phyloP scores from a whole-genome alignment of 1,140 invertebrate genomes.

The Andricus grossulariae region DNA sequence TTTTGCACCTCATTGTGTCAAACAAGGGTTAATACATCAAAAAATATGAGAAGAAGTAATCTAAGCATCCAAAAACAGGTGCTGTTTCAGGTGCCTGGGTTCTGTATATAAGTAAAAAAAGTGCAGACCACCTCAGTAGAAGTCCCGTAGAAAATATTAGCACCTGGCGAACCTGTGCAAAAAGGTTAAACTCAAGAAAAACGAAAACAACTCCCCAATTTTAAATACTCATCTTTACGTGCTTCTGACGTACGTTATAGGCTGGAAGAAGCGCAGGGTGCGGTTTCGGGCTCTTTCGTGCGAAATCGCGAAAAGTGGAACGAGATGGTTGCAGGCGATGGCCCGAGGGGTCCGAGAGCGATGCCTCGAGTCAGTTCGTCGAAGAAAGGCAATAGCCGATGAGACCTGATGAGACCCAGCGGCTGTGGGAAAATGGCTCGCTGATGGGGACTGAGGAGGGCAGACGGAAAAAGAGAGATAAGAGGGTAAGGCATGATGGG shows the following conservation, averaged over 20 bases:
- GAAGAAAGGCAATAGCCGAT: slow-evolving; percentile 57
- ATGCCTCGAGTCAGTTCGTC: slow-evolving; percentile 53
- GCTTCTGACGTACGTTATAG: background rate
- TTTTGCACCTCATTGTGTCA: too few relatives aligned
- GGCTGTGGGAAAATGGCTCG: slow-evolving; percentile 60
- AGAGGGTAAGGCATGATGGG: slow-evolving; percentile 47
- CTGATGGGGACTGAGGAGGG: slow-evolving; percentile 50
- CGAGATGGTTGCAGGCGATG: slow-evolving; percentile 54
- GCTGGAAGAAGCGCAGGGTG: slow-evolving; percentile 22
- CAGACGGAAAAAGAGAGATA: slow-evolving; percentile 32
- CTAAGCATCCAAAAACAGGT: too few relatives aligned
- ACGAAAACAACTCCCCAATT: background rate
- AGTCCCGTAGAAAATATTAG: too few relatives aligned
- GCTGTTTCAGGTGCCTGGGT: too few relatives aligned
- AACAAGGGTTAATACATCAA: too few relatives aligned
- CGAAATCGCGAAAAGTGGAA: slow-evolving; percentile 58
- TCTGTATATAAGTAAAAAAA: too few relatives aligned
- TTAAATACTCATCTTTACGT: background rate
- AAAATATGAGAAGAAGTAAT: too few relatives aligned
- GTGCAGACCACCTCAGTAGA: too few relatives aligned
- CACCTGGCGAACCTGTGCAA: too few relatives aligned
- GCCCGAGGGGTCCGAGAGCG: slow-evolving; percentile 49
- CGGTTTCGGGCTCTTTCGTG: slow-evolving; percentile 52
- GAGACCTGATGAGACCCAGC: slow-evolving; percentile 51
- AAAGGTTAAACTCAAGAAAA: too few relatives aligned